A percentile compares a stretch with the other conserved stretches of the same genome.
phyloP scores from a whole-genome alignment of 35 echinoderm and acorn worm genomes.

The Ptychodera flava region DNA sequence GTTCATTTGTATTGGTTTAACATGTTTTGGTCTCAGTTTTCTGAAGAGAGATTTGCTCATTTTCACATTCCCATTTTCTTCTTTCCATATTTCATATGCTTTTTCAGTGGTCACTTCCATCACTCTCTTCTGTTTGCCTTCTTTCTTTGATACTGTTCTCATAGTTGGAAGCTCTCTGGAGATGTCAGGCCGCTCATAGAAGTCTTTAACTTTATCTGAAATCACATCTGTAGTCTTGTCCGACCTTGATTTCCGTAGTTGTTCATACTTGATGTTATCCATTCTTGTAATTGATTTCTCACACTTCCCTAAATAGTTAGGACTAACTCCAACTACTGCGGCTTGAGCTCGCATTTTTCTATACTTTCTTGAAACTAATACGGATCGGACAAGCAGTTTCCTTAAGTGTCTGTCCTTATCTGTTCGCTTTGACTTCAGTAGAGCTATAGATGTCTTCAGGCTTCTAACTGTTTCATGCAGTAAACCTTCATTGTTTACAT shows the following conservation, averaged over 20 bases:
- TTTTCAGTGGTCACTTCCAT: conserved; percentile 24
- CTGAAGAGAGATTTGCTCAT: conserved; percentile 13
- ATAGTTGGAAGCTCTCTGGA: conserved; percentile 31
- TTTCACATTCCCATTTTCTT: conserved; percentile 7
- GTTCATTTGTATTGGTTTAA: conserved; percentile 14
- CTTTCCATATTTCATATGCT: conserved; percentile 35
- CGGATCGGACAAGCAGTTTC: neutral
- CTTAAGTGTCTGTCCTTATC: neutral
- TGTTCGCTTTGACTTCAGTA: neutral
- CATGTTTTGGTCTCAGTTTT: conserved; percentile 20
- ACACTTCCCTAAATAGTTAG: neutral
- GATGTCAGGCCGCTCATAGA: conserved; percentile 18
- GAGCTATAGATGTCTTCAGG: neutral
- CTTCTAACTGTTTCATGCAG: neutral
- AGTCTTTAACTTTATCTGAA: too few species aligned
- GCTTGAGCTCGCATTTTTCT: neutral
- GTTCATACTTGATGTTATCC: too few species aligned
- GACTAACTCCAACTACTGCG: neutral
- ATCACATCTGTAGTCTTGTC: too few species aligned
- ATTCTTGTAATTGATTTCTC: neutral
- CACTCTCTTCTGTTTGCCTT: neutral
- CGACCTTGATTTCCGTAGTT: too few species aligned
- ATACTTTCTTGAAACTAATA: neutral
- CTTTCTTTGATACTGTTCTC: conserved; percentile 19
- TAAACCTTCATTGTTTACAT: neutral